Base-by-base conservation (phyloP, 2,797 vertebrate species). In the Phoxinus dragarum region DNA sequence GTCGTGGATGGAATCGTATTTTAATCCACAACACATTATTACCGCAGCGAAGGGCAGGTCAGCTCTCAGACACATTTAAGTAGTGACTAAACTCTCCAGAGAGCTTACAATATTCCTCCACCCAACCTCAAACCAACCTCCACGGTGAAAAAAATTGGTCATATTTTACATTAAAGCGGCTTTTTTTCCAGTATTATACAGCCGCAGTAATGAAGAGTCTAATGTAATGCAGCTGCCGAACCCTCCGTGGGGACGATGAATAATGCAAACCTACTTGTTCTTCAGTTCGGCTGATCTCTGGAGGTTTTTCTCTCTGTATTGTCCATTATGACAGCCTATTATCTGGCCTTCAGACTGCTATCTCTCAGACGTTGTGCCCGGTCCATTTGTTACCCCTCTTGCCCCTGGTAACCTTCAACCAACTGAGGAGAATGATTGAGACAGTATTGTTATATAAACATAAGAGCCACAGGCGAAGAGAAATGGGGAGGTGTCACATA, bases 291-390 rank as follows among this genome's bases (percentile, higher is more conserved):
- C 92, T 94, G 94, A 95, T 96, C 97, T 96, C 97, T 87, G 88
- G 96, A 97, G 97, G 96, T 94, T 95, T 95, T 96, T 94, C 72
- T 82, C 80, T 82, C 93, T 91, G 96, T 96, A 97, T 98, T 97
- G 97, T 98, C 97, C 95, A 95, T 96, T 94, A 96, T 97, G 97
- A 98, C 96, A 97, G 97, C 95, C 94, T 96, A 97, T 98, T 98
- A 98, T 97, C 96, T 96, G 95, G 96, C 95, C 96, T 94, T 96
- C 95, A 95, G 96, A 95, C 95, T 96, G 95, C 97, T 96, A 95
- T 96, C 96, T 97, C 95, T 96, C 92, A 96, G 96, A 96, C 96
- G 95, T 94, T 95, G 95, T 93, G 91, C 95, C 95, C 94, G 96
- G 96, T 96, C 96, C 96, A 95, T 95, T 98, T 96, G 94, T 95